Evolutionary conservation across 1,140 invertebrate genomes (phyloP), one percentile per base, ranked within the genome.

Genomic region (Drosophila kanapiae): DNA sequence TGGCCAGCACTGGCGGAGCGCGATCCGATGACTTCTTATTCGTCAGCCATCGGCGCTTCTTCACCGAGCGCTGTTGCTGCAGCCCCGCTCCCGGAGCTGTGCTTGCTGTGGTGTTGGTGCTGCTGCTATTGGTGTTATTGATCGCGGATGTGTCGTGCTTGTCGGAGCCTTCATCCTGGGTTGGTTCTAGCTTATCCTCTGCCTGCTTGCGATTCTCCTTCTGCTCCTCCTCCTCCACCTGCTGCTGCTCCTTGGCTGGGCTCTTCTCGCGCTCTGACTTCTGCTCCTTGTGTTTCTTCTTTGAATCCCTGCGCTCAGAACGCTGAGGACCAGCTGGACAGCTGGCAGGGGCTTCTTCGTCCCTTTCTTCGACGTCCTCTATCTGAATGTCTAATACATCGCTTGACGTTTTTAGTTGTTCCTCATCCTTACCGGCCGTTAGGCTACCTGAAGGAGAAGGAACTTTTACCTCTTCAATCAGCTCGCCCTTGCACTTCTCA

Each of bases 1-100:
- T 95, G 29, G 93, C 94, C 45, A 95, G 88, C 47, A 94, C 94
- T 35, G 94, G 94, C 47, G 94, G 93, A 43, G 93, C 93, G 9
- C 80, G 78, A 49, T 93, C 91, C 6, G 58, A 53, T 6, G 64
- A 59, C 43, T 91, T 92, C 43, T 92, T 90, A 37, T 92, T 90
- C 6, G 85, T 86, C 7, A 92, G 53, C 92, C 92, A 93, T 56
- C 78, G 88, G 10, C 92, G 88, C 72, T 93, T 93, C 37, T 86
- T 76, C 40, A 85, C 77, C 37, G 78, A 85, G 8, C 86, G 86
- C 54, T 81, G 82, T 13, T 69, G 64, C 11, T 72, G 60, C 6
- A 59, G 47, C 23, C 37, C 45, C 8, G 23, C 60, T 18, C 27
- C 56, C 4, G 58, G 68, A 45, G 62, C 11, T 14, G 45, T 11